Percentiles rank a stretch among this genome's conserved stretches.
phyloP scores from a whole-genome alignment of 2,797 vertebrate species.

The Sebastes elongatus region DNA sequence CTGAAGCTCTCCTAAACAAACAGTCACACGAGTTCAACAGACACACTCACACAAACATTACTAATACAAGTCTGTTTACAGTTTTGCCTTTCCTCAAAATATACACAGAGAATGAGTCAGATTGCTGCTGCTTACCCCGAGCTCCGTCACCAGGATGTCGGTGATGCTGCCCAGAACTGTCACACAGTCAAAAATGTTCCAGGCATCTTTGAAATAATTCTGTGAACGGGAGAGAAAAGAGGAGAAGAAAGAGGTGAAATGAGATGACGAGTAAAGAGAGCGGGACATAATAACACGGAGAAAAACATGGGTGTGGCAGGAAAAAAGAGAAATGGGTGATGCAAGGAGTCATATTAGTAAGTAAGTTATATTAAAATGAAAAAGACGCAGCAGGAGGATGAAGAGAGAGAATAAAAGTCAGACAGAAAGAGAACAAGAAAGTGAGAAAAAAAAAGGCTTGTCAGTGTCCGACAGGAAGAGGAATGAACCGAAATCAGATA shows the following conservation, averaged over 20 bases:
- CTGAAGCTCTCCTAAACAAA: constrained; percentile 2
- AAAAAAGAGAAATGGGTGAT: background rate
- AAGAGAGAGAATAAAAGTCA: background rate
- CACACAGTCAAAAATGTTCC: constrained; percentile 98
- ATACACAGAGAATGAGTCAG: background rate
- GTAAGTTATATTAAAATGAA: background rate
- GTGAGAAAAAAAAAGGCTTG: constrained; percentile 12
- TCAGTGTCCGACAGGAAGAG: constrained; percentile 12
- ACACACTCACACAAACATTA: background rate
- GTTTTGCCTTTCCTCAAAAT: constrained; percentile 1
- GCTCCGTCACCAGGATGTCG: constrained; percentile 96
- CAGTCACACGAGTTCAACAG: background rate
- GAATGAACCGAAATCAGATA: constrained; percentile 39
- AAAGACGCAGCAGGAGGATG: background rate
- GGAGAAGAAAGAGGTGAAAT: background rate
- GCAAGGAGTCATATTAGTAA: background rate
- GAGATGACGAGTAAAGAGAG: background rate
- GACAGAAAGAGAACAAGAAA: too few relatives aligned
- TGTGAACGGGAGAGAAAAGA: constrained; percentile 58
- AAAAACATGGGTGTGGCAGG: constrained; percentile 11
- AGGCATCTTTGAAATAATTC: constrained; percentile 98
- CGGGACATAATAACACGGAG: background rate
- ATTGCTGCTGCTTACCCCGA: constrained; percentile 88
- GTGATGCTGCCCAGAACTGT: constrained; percentile 98
- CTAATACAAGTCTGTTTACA: constrained; percentile 8